Percentiles rank a stretch among this genome's conserved stretches.
Evolutionary conservation across 1,140 invertebrate genomes (phyloP).

Genomic region (Pentalonia nigronervosa): DNA sequence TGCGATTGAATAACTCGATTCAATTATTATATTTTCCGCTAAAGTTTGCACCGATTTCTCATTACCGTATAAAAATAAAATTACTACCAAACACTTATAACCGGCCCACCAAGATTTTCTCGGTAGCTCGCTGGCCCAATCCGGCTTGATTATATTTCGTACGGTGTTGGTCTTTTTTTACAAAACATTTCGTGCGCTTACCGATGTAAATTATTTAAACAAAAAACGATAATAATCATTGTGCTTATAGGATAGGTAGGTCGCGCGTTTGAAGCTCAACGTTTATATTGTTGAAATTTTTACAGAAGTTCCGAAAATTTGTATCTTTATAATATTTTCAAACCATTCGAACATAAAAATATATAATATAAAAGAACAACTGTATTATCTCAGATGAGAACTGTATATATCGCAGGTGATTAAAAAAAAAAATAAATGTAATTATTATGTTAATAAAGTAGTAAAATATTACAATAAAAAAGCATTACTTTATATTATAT

Average conservation of each 20-base stretch:
- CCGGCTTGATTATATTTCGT: too few species aligned
- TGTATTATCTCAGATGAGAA: neutral
- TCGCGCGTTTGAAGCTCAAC: neutral
- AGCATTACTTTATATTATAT: slow-evolving; percentile 30
- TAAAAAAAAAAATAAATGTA: neutral
- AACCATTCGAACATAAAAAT: neutral
- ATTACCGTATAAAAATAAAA: too few species aligned
- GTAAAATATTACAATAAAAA: slow-evolving; percentile 5
- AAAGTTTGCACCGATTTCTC: too few species aligned
- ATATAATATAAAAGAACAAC: neutral
- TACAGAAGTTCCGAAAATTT: neutral
- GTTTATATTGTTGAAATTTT: neutral
- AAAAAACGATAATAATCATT: too few species aligned
- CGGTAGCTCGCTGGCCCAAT: too few species aligned
- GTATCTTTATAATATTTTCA: neutral
- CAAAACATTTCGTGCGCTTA: too few species aligned
- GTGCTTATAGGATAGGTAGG: neutral
- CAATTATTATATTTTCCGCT: too few species aligned
- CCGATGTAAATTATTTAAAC: too few species aligned
- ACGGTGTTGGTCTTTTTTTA: too few species aligned
- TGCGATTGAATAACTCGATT: too few species aligned
- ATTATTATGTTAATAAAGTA: slow-evolving; percentile 24
- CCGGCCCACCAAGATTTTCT: too few species aligned
- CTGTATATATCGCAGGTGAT: neutral
- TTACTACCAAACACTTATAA: too few species aligned